Evolutionary conservation across 2,113 vertebrate genomes (phyloP).

Genomic region (Junco hyemalis): DNA sequence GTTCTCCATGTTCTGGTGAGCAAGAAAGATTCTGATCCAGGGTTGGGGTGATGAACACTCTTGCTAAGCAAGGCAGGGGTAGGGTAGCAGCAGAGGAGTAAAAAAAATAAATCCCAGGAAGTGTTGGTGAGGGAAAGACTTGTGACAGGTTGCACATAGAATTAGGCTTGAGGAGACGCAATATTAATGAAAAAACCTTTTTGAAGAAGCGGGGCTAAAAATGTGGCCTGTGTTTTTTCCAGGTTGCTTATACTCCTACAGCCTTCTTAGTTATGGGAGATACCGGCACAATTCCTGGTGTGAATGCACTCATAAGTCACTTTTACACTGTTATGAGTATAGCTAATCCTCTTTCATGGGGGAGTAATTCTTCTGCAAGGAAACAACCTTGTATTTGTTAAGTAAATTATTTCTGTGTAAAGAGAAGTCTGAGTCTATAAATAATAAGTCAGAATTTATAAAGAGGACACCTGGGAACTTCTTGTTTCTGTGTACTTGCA

Average conservation of each 20-base stretch:
- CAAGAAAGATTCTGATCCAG: not conserved
- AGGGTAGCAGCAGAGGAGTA: not conserved
- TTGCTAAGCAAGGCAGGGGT: not conserved
- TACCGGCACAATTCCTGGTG: not conserved
- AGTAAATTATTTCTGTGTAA: conserved; percentile 50
- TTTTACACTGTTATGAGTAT: not conserved
- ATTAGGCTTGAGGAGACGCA: not conserved
- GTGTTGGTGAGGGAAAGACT: not conserved
- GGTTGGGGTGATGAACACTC: not conserved
- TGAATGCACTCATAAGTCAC: conserved; percentile 11
- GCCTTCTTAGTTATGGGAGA: not conserved
- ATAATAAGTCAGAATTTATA: conserved; percentile 9
- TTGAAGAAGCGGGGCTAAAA: not conserved
- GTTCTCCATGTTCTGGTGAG: not conserved
- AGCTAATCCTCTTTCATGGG: conserved; percentile 45
- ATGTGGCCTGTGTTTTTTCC: not conserved
- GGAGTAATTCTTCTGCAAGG: conserved; percentile 5
- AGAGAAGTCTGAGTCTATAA: not conserved
- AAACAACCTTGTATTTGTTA: conserved; percentile 35
- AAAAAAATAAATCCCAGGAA: not conserved
- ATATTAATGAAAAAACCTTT: not conserved
- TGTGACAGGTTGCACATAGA: not conserved
- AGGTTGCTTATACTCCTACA: not conserved
- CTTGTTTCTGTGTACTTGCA: not conserved
- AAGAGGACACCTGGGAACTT: not conserved